Evolutionary conservation across 2,113 vertebrate species (phyloP).

Genomic region (Ploceus nigricollis): DNA sequence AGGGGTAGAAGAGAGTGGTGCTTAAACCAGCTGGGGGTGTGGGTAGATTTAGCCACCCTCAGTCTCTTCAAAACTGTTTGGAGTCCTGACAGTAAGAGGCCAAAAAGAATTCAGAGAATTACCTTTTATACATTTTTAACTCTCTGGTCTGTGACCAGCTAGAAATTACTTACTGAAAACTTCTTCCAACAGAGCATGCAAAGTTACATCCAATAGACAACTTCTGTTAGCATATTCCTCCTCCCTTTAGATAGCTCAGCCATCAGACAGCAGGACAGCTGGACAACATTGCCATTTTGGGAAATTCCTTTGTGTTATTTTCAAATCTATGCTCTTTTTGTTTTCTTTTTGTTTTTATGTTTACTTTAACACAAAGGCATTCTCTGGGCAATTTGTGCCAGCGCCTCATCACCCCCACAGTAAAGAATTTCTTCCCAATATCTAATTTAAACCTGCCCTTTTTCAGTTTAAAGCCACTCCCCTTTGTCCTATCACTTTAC

Average conservation of each 20-base stretch:
- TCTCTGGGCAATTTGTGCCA: neutral
- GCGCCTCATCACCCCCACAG: neutral
- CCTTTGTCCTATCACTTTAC: accelerated
- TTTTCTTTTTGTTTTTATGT: neutral
- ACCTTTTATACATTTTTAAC: neutral
- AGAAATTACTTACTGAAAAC: neutral
- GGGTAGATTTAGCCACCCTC: neutral
- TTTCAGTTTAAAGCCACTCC: neutral
- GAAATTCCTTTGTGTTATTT: neutral
- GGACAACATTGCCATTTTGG: neutral
- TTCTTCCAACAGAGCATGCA: neutral
- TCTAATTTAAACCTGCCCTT: neutral
- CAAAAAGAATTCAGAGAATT: neutral
- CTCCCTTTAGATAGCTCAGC: neutral
- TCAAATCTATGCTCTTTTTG: neutral
- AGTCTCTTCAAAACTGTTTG: neutral
- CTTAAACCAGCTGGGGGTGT: accelerated
- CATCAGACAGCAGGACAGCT: neutral
- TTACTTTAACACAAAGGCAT: neutral
- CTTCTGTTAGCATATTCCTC: neutral
- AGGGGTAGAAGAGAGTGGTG: neutral
- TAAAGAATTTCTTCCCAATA: neutral
- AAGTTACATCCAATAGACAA: neutral
- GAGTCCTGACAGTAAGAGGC: neutral
- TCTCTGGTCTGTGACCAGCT: neutral